phyloP scores from a whole-genome alignment of 2,113 vertebrate species.

The Thamnophis sirtalis region DNA sequence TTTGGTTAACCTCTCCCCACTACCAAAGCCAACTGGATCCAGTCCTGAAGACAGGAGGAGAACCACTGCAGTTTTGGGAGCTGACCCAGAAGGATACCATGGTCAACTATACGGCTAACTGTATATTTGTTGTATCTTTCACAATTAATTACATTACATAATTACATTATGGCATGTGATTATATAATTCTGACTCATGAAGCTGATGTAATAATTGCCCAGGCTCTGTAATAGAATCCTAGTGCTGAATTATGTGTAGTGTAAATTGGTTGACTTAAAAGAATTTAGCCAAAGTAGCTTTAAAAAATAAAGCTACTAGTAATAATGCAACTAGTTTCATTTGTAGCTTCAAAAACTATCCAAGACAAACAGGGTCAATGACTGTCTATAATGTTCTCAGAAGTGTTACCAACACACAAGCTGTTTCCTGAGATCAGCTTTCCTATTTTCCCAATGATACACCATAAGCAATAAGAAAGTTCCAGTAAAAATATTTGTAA shows the following conservation, averaged over 20 bases:
- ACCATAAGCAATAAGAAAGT: not conserved
- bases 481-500: not conserved
- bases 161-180: not conserved
- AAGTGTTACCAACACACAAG: not conserved
- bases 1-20: no score
- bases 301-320: constrained; percentile 14
- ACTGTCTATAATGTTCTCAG: not conserved
- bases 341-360: not conserved
- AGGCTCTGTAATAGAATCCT: not conserved
- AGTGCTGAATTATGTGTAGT: not conserved
- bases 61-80: no score
- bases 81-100: no score
- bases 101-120: not conserved
- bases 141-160: no score
- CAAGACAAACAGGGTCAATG: not conserved
- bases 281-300: constrained; percentile 1
- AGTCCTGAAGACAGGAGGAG: no score
- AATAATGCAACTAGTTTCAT: not conserved
- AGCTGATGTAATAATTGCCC: not conserved
- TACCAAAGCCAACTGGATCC: no score
- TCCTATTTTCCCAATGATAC: not conserved
- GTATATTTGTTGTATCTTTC: not conserved
- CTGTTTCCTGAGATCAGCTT: not conserved
- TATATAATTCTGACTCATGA: constrained; percentile 8
- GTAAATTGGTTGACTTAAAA: constrained; percentile 26